phyloP scores from a whole-genome alignment of 2,113 vertebrate genomes.

The Ictidomys tridecemlineatus region DNA sequence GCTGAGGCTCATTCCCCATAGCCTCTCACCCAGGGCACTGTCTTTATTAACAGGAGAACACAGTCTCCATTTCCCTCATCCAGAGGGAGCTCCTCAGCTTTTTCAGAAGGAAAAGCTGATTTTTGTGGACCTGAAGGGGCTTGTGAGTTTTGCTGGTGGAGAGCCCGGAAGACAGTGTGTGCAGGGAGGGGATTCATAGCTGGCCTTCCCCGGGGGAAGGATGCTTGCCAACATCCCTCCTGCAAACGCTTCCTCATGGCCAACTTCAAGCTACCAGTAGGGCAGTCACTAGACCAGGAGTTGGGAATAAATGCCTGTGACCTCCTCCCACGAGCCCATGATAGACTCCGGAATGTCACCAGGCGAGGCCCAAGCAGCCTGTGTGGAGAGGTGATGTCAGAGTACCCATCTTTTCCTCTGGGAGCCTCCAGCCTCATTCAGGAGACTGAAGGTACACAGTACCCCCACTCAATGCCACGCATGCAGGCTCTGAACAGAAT shows the following conservation, averaged over 20 bases:
- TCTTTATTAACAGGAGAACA: background rate
- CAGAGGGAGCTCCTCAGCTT: background rate
- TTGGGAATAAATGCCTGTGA: background rate
- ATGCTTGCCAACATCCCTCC: background rate
- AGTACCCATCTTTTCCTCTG: background rate
- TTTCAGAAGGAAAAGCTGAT: background rate
- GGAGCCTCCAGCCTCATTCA: background rate
- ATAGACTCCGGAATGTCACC: background rate
- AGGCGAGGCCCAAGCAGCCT: background rate
- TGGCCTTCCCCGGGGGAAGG: background rate
- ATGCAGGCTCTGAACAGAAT: background rate
- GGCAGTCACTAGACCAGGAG: background rate
- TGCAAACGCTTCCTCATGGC: background rate
- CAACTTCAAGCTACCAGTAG: background rate
- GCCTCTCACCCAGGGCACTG: background rate
- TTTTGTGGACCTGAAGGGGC: background rate
- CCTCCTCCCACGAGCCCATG: background rate
- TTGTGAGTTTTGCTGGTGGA: background rate
- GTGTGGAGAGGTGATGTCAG: background rate
- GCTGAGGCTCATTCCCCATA: background rate
- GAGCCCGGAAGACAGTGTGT: background rate
- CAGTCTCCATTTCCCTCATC: background rate
- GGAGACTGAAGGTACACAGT: background rate
- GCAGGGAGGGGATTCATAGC: background rate
- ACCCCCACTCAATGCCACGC: background rate